phyloP scores from a whole-genome alignment of 2,888 invertebrate species.

The Palloptera scutellata region DNA sequence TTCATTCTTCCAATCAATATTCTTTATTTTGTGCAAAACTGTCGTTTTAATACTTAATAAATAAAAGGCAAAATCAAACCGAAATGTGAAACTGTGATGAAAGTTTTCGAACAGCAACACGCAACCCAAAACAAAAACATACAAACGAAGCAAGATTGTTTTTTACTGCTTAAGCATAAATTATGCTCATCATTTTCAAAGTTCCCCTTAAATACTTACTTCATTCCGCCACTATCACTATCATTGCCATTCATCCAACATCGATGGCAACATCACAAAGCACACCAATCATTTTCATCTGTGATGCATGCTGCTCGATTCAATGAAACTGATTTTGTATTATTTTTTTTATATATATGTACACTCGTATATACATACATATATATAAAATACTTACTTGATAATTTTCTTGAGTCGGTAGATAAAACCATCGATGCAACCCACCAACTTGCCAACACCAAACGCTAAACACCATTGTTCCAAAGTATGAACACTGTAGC shows the following conservation, averaged over 20 bases:
- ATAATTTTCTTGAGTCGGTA: too few species aligned
- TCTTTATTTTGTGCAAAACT: conserved; percentile 48
- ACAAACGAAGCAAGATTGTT: conserved; percentile 46
- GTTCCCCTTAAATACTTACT: not conserved
- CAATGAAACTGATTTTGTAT: conserved; percentile 28
- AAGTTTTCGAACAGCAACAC: not conserved
- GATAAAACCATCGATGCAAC: too few species aligned
- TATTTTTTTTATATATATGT: conserved; percentile 35
- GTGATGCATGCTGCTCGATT: too few species aligned
- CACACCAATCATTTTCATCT: too few species aligned
- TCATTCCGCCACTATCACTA: not conserved
- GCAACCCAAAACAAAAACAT: not conserved
- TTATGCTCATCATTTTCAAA: conserved; percentile 42
- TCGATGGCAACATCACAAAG: conserved; percentile 35
- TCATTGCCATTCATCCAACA: conserved; percentile 50
- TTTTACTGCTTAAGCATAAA: conserved; percentile 55
- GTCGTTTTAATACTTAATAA: conserved; percentile 57
- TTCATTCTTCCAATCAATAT: conserved; percentile 45
- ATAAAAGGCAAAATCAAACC: conserved; percentile 35
- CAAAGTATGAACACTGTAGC: not conserved
- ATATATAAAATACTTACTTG: too few species aligned
- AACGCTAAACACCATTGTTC: too few species aligned
- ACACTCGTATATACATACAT: not conserved
- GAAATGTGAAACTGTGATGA: conserved; percentile 12
- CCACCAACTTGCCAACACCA: too few species aligned